These are phyloP conservation scores for Patella ulyssiponensis DNA, from an alignment of 2,888 invertebrate genomes.

Conservation along the genomic window DNA sequence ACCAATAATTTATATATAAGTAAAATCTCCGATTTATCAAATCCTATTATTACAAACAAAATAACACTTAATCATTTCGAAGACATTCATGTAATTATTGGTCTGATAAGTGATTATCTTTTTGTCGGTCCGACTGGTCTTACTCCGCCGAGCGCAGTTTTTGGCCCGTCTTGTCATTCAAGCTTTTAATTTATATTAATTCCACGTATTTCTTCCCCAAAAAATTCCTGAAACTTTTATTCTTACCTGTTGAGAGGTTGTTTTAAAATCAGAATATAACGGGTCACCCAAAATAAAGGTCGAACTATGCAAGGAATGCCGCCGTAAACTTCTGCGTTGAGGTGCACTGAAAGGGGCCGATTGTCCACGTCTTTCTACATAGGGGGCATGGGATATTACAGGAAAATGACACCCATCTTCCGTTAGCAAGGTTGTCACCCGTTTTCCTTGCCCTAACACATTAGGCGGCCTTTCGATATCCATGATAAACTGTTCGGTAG, in stretches of 20 bases:
- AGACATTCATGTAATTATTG: too few species aligned
- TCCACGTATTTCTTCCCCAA: not conserved
- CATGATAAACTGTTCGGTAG: too few species aligned
- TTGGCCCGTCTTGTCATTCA: too few species aligned
- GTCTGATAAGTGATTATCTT: too few species aligned
- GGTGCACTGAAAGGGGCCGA: conserved; percentile 45
- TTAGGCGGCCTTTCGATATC: too few species aligned
- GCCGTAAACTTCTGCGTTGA: conserved; percentile 45
- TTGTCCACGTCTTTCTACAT: conserved; percentile 46
- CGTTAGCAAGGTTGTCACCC: conserved; percentile 54
- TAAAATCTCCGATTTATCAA: too few species aligned
- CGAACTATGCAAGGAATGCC: conserved; percentile 61
- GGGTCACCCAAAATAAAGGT: conserved; percentile 58
- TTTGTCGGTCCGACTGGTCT: too few species aligned
- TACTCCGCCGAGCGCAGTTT: too few species aligned
- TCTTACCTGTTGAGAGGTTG: conserved; percentile 60
- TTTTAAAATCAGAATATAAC: conserved; percentile 54
- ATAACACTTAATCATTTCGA: too few species aligned
- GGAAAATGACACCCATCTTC: conserved; percentile 60
- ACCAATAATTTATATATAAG: too few species aligned
- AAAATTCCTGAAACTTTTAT: not conserved
- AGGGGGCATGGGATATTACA: conserved; percentile 52
- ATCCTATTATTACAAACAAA: too few species aligned
- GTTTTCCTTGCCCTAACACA: conserved; percentile 55
- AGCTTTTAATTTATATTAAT: not conserved